Base-by-base conservation (phyloP, 2,113 vertebrate species). In the Mormyrus iriodes region DNA sequence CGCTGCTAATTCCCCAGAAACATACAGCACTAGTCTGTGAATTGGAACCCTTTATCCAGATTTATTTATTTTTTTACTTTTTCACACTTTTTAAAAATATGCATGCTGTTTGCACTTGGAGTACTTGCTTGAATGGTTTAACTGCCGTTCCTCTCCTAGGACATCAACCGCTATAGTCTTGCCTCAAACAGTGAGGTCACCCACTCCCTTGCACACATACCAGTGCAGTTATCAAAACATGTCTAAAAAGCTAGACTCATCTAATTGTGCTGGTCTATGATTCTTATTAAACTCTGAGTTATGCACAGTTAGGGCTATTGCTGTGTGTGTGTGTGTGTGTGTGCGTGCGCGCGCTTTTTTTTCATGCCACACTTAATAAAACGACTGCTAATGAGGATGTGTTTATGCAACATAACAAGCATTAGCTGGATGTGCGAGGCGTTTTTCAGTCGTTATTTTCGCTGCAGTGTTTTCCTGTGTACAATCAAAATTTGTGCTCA, bases 401-500 rank as follows among this genome's bases (percentile, higher is more conserved):
- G 55, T 87, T 87, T 87, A 58, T 87, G 86, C 53, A 61, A 87
- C 52, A 61, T 87, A 61, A 15, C 53, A 19, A 58, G 58, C 21
- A 58, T 61, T 58, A 87, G 55, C 55, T 87, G 49, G 27, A 35
- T 86, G 3, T 86, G 9, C 5, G n/a, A 27, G 86, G 9, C 19
- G 31, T 58, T 87, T 87, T 87, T 24, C 31, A 61, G 35, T 35
- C n/a, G 51, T 55, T 86, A 86, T 86, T 86, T 86, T 86, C 85
- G 3, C 51, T 55, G 27, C 27, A 83, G 82, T 48, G 85, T 53
- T 55, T 86, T 86, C 85, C 85, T 86, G 85, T 86, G 85, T 86
- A 86, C 85, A 35, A 86, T 86, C 85, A 86, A 35, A 86, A 86
- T 86, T 86, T 86, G 85, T 86, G 51, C 85, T 53, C 51, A 86